Base-by-base conservation (phyloP, 1,140 invertebrate species). In the Penaeus indicus region DNA sequence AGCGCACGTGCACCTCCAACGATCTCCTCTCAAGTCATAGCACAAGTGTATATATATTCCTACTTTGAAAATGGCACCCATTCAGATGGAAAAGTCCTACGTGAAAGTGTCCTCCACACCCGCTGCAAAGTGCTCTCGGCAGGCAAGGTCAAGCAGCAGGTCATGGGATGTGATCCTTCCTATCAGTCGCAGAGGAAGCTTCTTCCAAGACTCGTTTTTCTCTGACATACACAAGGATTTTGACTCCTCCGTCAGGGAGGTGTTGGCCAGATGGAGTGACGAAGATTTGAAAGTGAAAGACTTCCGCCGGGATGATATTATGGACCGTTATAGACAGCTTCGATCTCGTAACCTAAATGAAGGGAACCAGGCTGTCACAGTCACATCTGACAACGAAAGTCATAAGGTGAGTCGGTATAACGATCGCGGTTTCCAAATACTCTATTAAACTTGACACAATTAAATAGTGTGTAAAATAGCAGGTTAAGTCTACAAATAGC, bases 121-220 rank as follows among this genome's bases (percentile, higher is more conserved):
- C 11, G 54, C 54, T 1, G 54, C 8, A 54, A 54, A 54, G 54
- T 54, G 54, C 54, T 54, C 54, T 11, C 54, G 54, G 11, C 54
- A 54, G 10, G 54, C 8, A 54, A 54, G 54, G 16, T 54, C 54
- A 54, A 54, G 54, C 54, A 54, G 16, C 54, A 54, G 54, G 10
- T 11, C 54, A 11, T 54, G 54, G 54, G 11, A 13, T 54, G 54
- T 13, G 54, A 16, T 54, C 2, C 54, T 54, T 13, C 54, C 54
- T 13, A 54, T 54, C 54, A 54, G 0, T 54, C 54, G 54, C 54
- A 54, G 54, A 54, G 54, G 54, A 54, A 54, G 54, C 38, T 88
- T 88, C 80, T 72, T 88, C 79, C 86, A 88, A 42, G 86, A 88
- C 38, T 62, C 79, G 18, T 72, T 38, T 60, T 88, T 88, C 67